phyloP scores from a whole-genome alignment of 2,113 vertebrate species.

The Lathamus discolor region DNA sequence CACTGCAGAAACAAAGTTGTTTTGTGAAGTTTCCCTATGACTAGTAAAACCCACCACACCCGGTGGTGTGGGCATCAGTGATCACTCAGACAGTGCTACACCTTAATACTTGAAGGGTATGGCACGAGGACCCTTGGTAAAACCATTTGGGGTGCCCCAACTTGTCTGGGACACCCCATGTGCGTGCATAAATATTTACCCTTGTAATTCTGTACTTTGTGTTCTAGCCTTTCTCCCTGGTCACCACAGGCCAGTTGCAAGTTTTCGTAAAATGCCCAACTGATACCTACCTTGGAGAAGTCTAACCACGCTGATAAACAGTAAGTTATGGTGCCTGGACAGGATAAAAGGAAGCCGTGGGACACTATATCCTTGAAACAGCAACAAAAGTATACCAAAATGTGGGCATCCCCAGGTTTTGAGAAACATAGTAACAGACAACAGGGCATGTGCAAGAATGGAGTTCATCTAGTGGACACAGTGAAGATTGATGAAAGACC shows the following conservation, averaged over 20 bases:
- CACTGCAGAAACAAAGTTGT: neutral
- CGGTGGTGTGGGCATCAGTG: neutral
- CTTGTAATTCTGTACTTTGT: neutral
- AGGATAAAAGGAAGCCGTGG: neutral
- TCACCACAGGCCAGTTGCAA: accelerated
- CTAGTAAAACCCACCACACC: neutral
- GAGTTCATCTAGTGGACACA: neutral
- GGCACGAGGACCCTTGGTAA: neutral
- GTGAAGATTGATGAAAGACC: neutral
- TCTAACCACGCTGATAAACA: neutral
- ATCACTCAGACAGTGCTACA: neutral
- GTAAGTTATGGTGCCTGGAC: neutral
- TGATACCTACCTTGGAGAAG: neutral
- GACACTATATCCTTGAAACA: neutral
- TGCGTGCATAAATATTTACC: neutral
- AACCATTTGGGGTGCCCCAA: neutral
- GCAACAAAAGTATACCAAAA: neutral
- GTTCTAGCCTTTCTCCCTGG: neutral
- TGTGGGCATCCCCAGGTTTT: neutral
- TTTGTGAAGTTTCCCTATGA: neutral
- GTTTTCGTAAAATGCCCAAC: neutral
- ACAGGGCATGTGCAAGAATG: neutral
- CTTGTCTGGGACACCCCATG: neutral
- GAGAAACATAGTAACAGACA: neutral
- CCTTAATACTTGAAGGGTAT: neutral